Evolutionary conservation across 2,113 vertebrate species (phyloP), one percentile per base, ranked within the genome.

Genomic region (Gobius niger): DNA sequence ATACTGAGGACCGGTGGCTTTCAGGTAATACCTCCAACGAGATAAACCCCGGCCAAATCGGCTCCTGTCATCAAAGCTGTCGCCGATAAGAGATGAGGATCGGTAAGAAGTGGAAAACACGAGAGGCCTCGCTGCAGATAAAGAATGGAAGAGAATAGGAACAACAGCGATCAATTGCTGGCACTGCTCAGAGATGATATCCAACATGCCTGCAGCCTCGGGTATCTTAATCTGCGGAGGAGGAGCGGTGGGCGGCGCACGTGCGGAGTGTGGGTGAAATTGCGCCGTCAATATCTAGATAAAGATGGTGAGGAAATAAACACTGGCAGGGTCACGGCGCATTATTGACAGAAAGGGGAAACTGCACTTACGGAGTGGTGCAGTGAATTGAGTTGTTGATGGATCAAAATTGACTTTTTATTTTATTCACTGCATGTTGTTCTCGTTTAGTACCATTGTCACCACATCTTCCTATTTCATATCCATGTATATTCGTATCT

Each of bases 61-160:
- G 80, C 76, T 73, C 71, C 76, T 82, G 78, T 75, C 69, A 81
- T 79, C 82, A 78, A 80, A 82, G 77, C 89, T 82, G 83, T 65
- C 78, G 63, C 73, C 66, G 92, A 91, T 89, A 90, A 91, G 86
- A 80, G 69, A 46, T 6, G 73, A 12, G 76, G 78, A 85, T 79
- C 67, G 56, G 82, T 74, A 81, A 77, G 75, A 19, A 67, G 47
- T 59, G 13, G 75, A 73, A 78, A 63, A 87, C 81, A 85, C 15
- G 82, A 84, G 82, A 83, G 73, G 73, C 73, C 10, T 73, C 59
- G 71, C 60, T 11, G 70, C 16, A 81, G 85, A 87, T 88, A 89
- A 87, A 82, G 75, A 63, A 84, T 44, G 84, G 68, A 81, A 82
- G 75, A 83, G 85, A 86, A 87, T 34, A 67, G 82, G 75, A 87